phyloP scores from a whole-genome alignment of 2,113 vertebrate species.

The Otolemur garnettii region DNA sequence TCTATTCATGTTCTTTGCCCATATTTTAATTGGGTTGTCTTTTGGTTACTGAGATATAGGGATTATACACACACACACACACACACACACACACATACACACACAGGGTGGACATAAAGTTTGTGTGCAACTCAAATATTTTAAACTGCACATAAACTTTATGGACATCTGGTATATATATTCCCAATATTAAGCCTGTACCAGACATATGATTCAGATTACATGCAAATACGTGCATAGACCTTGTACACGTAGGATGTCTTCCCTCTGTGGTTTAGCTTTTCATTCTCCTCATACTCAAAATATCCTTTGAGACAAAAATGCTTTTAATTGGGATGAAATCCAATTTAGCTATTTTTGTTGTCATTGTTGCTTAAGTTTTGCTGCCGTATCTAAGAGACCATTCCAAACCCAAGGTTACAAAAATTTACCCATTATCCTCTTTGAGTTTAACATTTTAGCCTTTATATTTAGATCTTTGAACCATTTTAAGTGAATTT shows the following conservation, averaged over 20 bases:
- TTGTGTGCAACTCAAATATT: too few species aligned
- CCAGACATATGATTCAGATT: not conserved
- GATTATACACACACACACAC: too few species aligned
- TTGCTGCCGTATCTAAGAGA: not conserved
- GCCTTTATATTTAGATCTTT: not conserved
- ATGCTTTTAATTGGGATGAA: not conserved
- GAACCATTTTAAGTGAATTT: not conserved
- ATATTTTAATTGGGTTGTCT: not conserved
- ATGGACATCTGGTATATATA: not conserved
- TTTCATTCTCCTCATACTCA: not conserved
- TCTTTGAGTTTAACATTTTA: not conserved
- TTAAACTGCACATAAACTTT: too few species aligned
- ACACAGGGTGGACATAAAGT: too few species aligned
- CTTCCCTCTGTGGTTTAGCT: not conserved
- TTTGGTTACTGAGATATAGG: not conserved
- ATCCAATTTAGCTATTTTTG: not conserved
- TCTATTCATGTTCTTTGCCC: not conserved
- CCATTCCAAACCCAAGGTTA: not conserved
- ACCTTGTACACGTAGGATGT: not conserved
- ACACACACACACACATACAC: too few species aligned
- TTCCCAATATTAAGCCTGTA: not conserved
- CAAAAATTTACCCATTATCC: not conserved
- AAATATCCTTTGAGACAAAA: not conserved
- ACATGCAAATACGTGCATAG: not conserved
- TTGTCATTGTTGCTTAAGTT: not conserved